These are phyloP conservation scores for Poliocrania exsul DNA, from an alignment of 2,797 vertebrate species.

Conservation along the genomic window DNA sequence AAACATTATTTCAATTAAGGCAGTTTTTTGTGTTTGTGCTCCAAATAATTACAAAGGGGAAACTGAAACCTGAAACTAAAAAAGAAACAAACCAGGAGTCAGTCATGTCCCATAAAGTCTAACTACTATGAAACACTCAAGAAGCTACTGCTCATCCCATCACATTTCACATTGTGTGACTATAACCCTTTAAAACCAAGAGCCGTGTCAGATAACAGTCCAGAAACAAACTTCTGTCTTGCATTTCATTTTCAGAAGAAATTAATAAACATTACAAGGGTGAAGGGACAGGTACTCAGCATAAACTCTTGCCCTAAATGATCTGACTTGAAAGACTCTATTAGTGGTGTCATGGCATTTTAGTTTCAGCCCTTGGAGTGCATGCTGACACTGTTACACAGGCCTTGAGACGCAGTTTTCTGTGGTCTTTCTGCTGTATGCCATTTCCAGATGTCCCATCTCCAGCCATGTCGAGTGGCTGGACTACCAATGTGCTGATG, in stretches of 20 bases:
- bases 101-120: not conserved
- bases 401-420: not conserved
- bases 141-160: not conserved
- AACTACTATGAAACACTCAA: not conserved
- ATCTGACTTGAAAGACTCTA: not conserved
- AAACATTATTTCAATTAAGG: not conserved
- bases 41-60: not conserved
- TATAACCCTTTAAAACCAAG: not conserved
- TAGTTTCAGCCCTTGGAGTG: not conserved
- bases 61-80: not conserved
- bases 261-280: not conserved
- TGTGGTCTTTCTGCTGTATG: not conserved
- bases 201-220: not conserved
- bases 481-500: not conserved
- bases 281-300: not conserved
- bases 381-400: fast-evolving
- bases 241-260: not conserved
- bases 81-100: not conserved
- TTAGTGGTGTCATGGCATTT: not conserved
- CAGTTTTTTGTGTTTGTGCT: not conserved
- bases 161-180: not conserved
- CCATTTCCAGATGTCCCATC: not conserved
- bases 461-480: not conserved
- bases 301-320: not conserved
- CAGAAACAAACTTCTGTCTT: not conserved